These are phyloP conservation scores for Tenebrio molitor DNA, from an alignment of 1,140 invertebrate species.

Conservation along the genomic window DNA sequence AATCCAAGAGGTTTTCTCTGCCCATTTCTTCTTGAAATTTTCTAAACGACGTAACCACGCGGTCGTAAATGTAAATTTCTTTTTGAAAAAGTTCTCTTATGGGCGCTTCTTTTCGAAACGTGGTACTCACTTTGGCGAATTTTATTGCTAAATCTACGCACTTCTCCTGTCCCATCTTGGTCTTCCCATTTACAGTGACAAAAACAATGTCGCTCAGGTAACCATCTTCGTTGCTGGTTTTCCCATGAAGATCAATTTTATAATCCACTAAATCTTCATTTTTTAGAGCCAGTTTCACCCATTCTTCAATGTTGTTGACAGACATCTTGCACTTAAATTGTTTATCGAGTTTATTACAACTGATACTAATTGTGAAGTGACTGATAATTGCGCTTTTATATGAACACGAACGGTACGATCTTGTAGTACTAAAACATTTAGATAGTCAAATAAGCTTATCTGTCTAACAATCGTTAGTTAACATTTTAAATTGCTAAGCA, in stretches of 20 bases:
- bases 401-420: no score
- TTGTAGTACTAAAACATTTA: no score
- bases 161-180: neutral
- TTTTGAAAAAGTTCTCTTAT: slow-evolving; percentile 8
- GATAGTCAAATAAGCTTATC: no score
- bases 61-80: slow-evolving; percentile 55
- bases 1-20: neutral
- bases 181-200: slow-evolving; percentile 1
- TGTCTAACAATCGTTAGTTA: no score
- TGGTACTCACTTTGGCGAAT: neutral
- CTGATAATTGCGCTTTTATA: no score
- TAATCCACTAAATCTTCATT: neutral
- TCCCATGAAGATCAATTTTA: neutral
- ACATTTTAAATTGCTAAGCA: no score
- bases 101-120: neutral
- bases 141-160: slow-evolving; percentile 4
- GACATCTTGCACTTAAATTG: no score
- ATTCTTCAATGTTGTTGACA: neutral
- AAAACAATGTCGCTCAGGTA: slow-evolving; percentile 17
- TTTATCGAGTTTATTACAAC: no score
- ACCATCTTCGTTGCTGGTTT: neutral
- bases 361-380: no score
- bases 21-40: slow-evolving; percentile 57
- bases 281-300: neutral
- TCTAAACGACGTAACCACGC: slow-evolving; percentile 57